Percentiles rank a stretch among this genome's conserved stretches.
These are phyloP conservation scores for Pachydiplax longipennis DNA, from an alignment of 2,888 invertebrate genomes.

Conservation along the genomic window DNA sequence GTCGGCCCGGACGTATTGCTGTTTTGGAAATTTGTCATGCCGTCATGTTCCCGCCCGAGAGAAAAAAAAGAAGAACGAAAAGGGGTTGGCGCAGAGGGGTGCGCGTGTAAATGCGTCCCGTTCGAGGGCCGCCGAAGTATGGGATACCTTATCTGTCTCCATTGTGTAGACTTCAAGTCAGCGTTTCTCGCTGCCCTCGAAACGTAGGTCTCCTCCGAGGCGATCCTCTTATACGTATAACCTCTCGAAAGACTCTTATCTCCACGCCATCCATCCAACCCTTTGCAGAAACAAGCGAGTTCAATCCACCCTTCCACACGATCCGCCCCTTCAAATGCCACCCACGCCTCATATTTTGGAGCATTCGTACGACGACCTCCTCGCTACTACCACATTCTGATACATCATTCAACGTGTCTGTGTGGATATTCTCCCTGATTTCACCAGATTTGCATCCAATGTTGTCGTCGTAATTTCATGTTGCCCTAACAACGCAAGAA, in stretches of 20 bases:
- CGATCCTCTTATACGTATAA: background rate
- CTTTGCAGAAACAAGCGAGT: background rate
- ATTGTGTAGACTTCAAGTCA: constrained; percentile 19
- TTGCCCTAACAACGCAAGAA: too few relatives aligned
- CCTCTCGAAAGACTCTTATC: background rate
- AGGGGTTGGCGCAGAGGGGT: background rate
- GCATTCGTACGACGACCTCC: background rate
- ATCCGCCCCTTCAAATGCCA: background rate
- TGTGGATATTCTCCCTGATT: background rate
- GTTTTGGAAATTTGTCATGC: too few relatives aligned
- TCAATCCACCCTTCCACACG: background rate
- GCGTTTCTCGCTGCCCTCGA: constrained; percentile 34
- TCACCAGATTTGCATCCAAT: background rate
- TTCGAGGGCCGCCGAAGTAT: background rate
- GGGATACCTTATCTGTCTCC: constrained; percentile 8
- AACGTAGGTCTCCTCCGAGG: background rate
- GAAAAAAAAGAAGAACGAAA: too few relatives aligned
- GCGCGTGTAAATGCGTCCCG: background rate
- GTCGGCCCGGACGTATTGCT: too few relatives aligned
- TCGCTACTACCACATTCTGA: background rate
- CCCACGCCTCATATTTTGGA: background rate
- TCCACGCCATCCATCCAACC: background rate
- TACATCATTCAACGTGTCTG: background rate
- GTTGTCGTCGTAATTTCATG: background rate
- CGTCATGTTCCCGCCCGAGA: background rate